Evolutionary conservation across 2,797 vertebrate genomes (phyloP).

Genomic region (Siniperca undulata): DNA sequence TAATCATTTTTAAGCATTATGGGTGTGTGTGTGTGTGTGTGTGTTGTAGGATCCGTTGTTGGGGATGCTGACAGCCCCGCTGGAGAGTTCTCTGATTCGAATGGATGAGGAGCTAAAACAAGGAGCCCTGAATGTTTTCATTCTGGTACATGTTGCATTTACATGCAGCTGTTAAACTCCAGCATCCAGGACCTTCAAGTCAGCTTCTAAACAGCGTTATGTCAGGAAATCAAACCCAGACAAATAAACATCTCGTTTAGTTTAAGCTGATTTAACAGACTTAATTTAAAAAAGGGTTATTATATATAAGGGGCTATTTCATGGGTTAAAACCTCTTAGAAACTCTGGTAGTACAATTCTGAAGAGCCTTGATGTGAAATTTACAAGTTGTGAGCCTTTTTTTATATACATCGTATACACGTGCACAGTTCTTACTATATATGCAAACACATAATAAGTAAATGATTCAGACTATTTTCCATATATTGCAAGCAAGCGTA

Average conservation of each 20-base stretch:
- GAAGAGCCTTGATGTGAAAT: background rate
- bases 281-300: background rate
- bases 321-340: background rate
- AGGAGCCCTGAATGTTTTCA: slow-evolving; percentile 89
- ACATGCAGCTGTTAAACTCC: slow-evolving; percentile 13
- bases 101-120: slow-evolving; percentile 87
- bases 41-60: slow-evolving; percentile 89
- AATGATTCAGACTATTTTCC: background rate
- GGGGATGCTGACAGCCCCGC: slow-evolving; percentile 90
- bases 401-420: background rate
- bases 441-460: slow-evolving; percentile 5
- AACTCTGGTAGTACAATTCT: background rate
- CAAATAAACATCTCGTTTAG: background rate
- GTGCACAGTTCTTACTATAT: background rate
- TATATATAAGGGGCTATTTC: background rate
- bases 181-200: background rate
- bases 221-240: slow-evolving; percentile 1
- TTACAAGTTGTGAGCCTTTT: background rate
- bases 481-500: background rate
- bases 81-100: slow-evolving; percentile 87
- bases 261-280: background rate
- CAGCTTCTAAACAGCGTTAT: background rate
- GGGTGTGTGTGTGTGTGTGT: slow-evolving; percentile 15
- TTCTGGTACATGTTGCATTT: slow-evolving; percentile 85
- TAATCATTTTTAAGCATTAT: background rate